Evolutionary conservation across 2,113 vertebrate genomes (phyloP).

Genomic region (Ardeotis arabs): DNA sequence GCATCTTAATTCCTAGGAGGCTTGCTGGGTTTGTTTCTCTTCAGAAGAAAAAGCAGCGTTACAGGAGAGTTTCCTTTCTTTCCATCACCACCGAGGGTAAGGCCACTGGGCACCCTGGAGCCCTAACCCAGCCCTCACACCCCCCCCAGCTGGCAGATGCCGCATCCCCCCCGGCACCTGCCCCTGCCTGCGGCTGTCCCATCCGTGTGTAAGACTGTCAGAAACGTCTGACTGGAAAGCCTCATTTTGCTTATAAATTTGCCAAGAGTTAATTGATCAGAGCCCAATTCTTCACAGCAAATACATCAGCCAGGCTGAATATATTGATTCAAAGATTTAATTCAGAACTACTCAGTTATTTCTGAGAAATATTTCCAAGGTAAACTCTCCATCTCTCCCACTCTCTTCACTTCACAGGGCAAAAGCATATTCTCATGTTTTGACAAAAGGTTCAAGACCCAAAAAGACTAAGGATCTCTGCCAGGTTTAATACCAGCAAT

Average conservation of each 20-base stretch:
- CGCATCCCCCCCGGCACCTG: not conserved
- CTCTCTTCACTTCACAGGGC: not conserved
- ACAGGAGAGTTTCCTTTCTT: not conserved
- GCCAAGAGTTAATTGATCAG: not conserved
- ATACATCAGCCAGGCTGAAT: not conserved
- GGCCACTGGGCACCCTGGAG: rapidly evolving
- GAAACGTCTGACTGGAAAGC: not conserved
- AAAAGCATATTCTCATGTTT: not conserved
- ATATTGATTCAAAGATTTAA: constrained; percentile 22
- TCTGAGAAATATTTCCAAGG: not conserved
- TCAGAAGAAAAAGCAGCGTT: not conserved
- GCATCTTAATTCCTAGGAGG: not conserved
- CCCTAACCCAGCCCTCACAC: not conserved
- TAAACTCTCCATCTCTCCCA: not conserved
- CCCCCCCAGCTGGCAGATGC: rapidly evolving
- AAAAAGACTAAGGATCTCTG: not conserved
- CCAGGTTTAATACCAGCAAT: not conserved
- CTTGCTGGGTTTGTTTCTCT: not conserved
- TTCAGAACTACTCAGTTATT: not conserved
- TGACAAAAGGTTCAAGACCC: not conserved
- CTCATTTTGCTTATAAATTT: not conserved
- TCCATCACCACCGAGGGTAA: not conserved
- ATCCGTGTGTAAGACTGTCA: too few species aligned
- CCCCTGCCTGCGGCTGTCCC: not conserved
- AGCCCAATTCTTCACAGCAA: not conserved